These are phyloP conservation scores for Acanthurus leucopareius DNA, from an alignment of 2,797 vertebrate species.

Conservation along the genomic window DNA sequence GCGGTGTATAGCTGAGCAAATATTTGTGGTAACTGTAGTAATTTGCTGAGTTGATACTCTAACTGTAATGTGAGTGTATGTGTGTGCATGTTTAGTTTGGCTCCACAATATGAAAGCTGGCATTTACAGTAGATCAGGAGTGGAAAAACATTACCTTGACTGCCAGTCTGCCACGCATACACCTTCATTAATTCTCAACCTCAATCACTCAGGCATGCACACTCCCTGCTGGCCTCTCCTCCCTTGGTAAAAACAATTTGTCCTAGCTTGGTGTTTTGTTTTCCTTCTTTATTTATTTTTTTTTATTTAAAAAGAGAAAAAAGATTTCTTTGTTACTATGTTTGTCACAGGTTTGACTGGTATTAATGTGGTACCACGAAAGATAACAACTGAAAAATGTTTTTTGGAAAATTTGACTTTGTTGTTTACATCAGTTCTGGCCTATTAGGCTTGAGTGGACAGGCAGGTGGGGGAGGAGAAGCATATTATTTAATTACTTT, in stretches of 20 bases:
- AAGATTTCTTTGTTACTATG: conserved; percentile 8
- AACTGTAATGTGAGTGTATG: conserved; percentile 59
- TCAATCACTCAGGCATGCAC: conserved; percentile 63
- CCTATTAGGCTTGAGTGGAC: not conserved
- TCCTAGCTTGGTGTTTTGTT: conserved; percentile 16
- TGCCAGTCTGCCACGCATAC: conserved; percentile 70
- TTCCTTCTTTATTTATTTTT: conserved; percentile 22
- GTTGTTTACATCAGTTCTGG: not conserved
- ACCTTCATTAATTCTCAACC: conserved; percentile 69
- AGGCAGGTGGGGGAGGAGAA: not conserved
- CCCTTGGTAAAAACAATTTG: conserved; percentile 37
- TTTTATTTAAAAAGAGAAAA: not conserved
- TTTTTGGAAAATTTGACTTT: not conserved
- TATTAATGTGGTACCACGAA: not conserved
- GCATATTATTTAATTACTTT: conserved; percentile 26
- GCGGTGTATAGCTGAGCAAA: conserved; percentile 67
- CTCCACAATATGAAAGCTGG: conserved; percentile 63
- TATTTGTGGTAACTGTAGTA: conserved; percentile 68
- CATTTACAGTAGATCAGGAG: conserved; percentile 64
- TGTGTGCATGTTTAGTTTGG: conserved; percentile 68
- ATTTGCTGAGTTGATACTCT: conserved; percentile 77
- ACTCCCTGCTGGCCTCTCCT: conserved; percentile 51
- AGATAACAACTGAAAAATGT: not conserved
- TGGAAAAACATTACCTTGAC: conserved; percentile 69
- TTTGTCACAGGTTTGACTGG: not conserved